These are phyloP conservation scores for Coleophora flavipennella DNA, from an alignment of 2,888 invertebrate genomes.

Conservation along the genomic window DNA sequence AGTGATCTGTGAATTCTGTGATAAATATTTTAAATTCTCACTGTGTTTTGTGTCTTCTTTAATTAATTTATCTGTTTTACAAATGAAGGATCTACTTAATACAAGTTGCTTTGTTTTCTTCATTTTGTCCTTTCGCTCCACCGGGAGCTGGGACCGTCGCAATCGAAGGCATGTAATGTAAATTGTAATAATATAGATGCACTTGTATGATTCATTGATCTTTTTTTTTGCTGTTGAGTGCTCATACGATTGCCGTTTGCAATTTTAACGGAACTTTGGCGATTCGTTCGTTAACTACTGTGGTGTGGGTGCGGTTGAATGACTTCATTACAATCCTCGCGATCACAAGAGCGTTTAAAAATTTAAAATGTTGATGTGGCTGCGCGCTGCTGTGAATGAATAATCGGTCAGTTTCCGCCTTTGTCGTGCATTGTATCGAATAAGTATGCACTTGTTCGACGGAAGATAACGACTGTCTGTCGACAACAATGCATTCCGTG, in stretches of 20 bases:
- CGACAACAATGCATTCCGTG: constrained; percentile 9
- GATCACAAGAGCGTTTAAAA: constrained; percentile 16
- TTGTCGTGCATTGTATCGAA: not conserved
- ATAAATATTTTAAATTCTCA: too few relatives aligned
- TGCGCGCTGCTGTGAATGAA: not conserved
- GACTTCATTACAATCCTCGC: constrained; percentile 29
- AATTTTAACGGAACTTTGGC: constrained; percentile 30
- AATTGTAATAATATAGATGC: constrained; percentile 12
- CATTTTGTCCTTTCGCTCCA: too few relatives aligned
- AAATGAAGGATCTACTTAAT: too few relatives aligned
- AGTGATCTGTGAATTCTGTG: too few relatives aligned
- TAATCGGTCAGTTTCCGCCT: not conserved
- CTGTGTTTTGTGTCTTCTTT: too few relatives aligned
- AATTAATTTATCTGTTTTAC: too few relatives aligned
- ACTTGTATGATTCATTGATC: constrained; percentile 27
- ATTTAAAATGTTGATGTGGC: constrained; percentile 1
- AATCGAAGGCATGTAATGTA: not conserved
- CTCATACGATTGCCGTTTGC: not conserved
- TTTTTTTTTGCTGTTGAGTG: not conserved
- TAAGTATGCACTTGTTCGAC: not conserved
- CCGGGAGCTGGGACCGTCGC: too few relatives aligned
- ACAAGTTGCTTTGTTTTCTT: too few relatives aligned
- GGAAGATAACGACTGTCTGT: not conserved
- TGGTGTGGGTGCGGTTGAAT: constrained; percentile 34
- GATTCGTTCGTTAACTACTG: constrained; percentile 16